phyloP scores from a whole-genome alignment of 2,888 invertebrate genomes.

The Microctonus hyperodae region DNA sequence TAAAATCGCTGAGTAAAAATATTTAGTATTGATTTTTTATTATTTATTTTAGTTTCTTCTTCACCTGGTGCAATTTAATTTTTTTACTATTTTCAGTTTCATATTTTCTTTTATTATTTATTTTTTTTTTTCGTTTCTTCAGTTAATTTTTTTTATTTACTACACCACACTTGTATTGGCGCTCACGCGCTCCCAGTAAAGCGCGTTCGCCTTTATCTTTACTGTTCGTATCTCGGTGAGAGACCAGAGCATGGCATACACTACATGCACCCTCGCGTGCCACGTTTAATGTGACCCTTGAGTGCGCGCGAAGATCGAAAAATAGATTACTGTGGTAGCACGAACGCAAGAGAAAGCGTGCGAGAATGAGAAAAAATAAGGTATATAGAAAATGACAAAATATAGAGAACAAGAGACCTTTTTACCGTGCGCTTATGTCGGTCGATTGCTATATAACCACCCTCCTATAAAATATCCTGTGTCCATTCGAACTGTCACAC shows the following conservation, averaged over 20 bases:
- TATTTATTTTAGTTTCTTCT: not conserved
- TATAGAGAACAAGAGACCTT: not conserved
- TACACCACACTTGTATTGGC: not conserved
- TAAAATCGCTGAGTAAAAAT: not conserved
- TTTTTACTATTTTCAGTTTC: not conserved
- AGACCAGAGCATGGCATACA: constrained; percentile 16
- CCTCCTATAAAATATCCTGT: no score
- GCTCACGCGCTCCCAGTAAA: not conserved
- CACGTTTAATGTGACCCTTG: constrained; percentile 26
- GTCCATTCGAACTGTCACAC: not conserved
- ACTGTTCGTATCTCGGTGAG: constrained; percentile 4
- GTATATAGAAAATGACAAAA: not conserved
- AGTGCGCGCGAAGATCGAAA: constrained; percentile 22
- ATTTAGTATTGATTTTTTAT: not conserved
- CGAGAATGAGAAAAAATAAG: not conserved
- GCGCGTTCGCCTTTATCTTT: constrained; percentile 12
- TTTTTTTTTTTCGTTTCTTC: no score
- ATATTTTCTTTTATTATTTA: no score
- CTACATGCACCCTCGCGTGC: constrained; percentile 25
- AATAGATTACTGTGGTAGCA: constrained; percentile 11
- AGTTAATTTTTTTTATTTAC: not conserved
- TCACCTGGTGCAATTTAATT: not conserved
- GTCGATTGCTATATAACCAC: not conserved
- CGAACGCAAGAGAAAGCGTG: not conserved
- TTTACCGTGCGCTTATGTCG: not conserved